phyloP scores from a whole-genome alignment of 53 echinoderm and acorn worm genomes.

The Apostichopus leukothele region DNA sequence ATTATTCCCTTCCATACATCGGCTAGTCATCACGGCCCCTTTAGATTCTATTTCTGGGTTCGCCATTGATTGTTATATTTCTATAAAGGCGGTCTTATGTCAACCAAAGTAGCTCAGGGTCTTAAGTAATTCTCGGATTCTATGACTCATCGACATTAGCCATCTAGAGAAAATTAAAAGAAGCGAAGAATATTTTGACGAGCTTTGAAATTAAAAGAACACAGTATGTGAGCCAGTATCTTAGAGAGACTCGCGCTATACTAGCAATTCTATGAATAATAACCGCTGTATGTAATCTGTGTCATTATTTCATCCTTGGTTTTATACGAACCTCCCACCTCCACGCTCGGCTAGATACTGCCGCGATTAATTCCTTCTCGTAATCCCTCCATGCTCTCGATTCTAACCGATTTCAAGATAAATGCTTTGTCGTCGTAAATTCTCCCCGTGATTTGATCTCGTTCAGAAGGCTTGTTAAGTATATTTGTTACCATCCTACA shows the following conservation, averaged over 20 bases:
- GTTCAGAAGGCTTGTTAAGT: background rate
- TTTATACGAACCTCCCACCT: background rate
- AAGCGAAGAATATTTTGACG: too few relatives aligned
- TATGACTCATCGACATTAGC: too few relatives aligned
- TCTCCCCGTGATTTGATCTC: slow-evolving; percentile 21
- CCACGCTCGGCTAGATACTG: background rate
- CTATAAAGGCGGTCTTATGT: too few relatives aligned
- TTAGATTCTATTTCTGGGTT: too few relatives aligned
- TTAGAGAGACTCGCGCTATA: background rate
- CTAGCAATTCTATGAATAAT: background rate
- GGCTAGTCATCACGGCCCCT: too few relatives aligned
- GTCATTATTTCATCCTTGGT: background rate
- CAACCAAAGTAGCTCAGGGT: too few relatives aligned
- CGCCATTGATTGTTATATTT: too few relatives aligned
- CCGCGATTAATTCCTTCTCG: background rate
- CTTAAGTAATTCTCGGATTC: too few relatives aligned
- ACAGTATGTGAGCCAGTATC: background rate
- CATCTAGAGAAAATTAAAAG: too few relatives aligned
- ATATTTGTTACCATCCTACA: background rate
- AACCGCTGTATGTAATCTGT: background rate
- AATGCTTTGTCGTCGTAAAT: background rate
- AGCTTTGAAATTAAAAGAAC: background rate
- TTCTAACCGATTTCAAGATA: slow-evolving; percentile 13
- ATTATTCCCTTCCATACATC: too few relatives aligned
- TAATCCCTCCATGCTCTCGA: background rate